phyloP scores from a whole-genome alignment of 2,888 invertebrate genomes.

The Lithophane leautieri region DNA sequence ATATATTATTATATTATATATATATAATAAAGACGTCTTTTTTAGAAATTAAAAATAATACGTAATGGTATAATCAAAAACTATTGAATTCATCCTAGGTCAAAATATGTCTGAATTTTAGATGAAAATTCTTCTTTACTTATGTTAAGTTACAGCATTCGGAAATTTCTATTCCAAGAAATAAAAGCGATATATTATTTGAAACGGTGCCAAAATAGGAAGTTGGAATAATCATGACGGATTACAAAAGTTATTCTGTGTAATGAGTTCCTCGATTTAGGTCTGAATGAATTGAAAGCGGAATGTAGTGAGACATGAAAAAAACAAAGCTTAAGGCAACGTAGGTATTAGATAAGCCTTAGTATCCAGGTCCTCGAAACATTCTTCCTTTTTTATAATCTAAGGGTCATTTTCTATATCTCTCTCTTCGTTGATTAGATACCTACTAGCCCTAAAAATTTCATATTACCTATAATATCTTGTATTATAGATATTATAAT shows the following conservation, averaged over 20 bases:
- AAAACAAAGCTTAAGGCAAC: neutral
- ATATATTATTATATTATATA: too few relatives aligned
- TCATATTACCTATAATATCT: neutral
- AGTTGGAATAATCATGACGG: conserved; percentile 55
- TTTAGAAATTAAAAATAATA: too few relatives aligned
- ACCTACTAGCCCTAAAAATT: neutral
- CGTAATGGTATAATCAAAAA: neutral
- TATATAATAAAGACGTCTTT: too few relatives aligned
- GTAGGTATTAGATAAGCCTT: conserved; percentile 1
- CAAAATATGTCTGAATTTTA: neutral
- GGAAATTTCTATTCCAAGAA: conserved; percentile 28
- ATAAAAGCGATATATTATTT: conserved; percentile 45
- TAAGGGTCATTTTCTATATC: neutral
- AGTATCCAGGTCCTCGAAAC: neutral
- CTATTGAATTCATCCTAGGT: neutral
- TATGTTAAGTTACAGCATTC: conserved; percentile 17
- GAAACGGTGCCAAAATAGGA: conserved; percentile 58
- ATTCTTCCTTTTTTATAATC: neutral
- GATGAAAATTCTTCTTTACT: neutral
- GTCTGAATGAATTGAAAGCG: conserved; percentile 9
- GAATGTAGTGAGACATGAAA: conserved; percentile 1
- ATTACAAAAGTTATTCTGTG: conserved; percentile 49
- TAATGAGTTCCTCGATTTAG: conserved; percentile 48
- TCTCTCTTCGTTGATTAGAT: neutral
- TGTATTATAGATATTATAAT: too few relatives aligned